Percentiles rank a stretch among this genome's conserved stretches.
These are phyloP conservation scores for Litocranius walleri DNA, from an alignment of 2,113 vertebrate species.

Conservation along the genomic window DNA sequence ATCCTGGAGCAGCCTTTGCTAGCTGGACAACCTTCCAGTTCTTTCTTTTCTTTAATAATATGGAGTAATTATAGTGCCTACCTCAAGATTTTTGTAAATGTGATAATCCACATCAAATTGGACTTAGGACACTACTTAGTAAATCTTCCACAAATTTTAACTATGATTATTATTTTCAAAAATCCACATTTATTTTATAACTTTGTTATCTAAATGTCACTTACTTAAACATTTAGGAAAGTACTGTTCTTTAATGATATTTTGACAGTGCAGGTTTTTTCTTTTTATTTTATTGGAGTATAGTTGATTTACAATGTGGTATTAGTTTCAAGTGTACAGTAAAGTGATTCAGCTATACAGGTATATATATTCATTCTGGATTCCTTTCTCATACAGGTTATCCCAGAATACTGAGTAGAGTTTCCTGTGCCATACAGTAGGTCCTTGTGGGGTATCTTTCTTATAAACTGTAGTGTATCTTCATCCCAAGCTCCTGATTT, in stretches of 20 bases:
- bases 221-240: not conserved
- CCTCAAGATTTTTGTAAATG: not conserved
- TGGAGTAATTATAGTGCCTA: not conserved
- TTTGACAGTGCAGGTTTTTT: not conserved
- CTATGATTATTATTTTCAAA: not conserved
- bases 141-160: not conserved
- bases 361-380: not conserved
- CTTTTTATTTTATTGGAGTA: not conserved
- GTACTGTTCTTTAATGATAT: not conserved
- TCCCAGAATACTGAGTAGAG: not conserved
- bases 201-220: not conserved
- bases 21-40: not conserved
- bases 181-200: not conserved
- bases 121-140: not conserved
- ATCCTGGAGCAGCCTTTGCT: not conserved
- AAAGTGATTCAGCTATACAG: not conserved
- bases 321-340: not conserved
- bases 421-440: not conserved
- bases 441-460: not conserved
- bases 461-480: not conserved
- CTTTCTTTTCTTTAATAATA: not conserved
- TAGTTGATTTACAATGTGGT: not conserved
- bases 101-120: not conserved
- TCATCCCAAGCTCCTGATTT: not conserved
- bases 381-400: not conserved